Evolutionary conservation across 92 coral and sea anemone genomes (phyloP).

Genomic region (Epizoanthus scotinus): DNA sequence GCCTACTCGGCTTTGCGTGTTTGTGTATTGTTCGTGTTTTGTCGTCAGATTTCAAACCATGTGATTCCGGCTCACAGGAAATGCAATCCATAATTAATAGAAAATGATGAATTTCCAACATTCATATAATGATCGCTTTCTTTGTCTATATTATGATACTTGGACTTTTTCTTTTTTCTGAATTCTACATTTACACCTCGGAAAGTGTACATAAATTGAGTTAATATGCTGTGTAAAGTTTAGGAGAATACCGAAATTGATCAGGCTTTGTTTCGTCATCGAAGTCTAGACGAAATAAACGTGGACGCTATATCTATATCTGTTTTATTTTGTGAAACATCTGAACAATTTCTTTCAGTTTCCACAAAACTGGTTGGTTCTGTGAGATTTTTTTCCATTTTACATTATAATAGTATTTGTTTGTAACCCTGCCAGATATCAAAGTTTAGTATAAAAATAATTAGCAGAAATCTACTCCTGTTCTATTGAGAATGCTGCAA

Average conservation of each 20-base stretch:
- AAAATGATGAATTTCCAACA: background rate
- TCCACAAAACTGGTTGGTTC: background rate
- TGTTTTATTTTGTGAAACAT: background rate
- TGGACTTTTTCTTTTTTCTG: background rate
- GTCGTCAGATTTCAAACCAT: constrained; percentile 79
- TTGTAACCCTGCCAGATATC: too few species aligned
- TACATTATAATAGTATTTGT: too few species aligned
- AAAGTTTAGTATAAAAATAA: too few species aligned
- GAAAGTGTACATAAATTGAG: constrained; percentile 36
- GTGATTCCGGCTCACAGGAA: constrained; percentile 61
- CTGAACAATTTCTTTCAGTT: background rate
- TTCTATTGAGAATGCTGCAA: too few species aligned
- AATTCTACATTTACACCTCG: background rate
- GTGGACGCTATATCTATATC: background rate
- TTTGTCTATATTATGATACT: background rate
- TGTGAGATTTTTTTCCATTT: too few species aligned
- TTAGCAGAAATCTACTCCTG: too few species aligned
- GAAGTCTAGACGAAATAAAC: background rate
- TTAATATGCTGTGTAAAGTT: constrained; percentile 8
- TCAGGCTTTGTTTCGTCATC: background rate
- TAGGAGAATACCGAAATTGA: constrained; percentile 26
- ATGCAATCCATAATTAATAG: constrained; percentile 56
- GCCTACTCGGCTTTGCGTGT: constrained; percentile 22
- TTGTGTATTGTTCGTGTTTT: constrained; percentile 53
- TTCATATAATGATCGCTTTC: background rate